A percentile compares a stretch with the other conserved stretches of the same genome.
Evolutionary conservation across 2,888 invertebrate species (phyloP).

Genomic region (Seladonia tumulorum): DNA sequence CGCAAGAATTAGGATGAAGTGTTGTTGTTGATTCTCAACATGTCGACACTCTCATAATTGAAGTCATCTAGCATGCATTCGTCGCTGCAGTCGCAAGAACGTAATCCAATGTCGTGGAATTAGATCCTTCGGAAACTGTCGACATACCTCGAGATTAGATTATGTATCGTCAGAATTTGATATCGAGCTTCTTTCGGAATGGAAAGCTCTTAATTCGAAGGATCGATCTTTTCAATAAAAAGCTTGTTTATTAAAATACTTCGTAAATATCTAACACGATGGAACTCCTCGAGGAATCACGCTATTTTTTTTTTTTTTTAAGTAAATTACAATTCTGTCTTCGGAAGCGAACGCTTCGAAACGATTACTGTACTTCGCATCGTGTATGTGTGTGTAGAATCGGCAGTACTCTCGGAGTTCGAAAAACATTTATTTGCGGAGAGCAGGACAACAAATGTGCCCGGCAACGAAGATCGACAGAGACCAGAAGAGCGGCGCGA

Average conservation of each 20-base stretch:
- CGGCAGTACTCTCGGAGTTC: not conserved
- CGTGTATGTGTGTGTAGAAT: too few species aligned
- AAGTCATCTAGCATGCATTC: not conserved
- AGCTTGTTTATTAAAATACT: not conserved
- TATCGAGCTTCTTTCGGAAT: not conserved
- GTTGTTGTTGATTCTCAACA: not conserved
- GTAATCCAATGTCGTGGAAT: conserved; percentile 51
- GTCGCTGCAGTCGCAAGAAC: not conserved
- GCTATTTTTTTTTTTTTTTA: not conserved
- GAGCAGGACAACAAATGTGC: conserved; percentile 44
- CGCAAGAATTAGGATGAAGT: not conserved
- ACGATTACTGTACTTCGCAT: too few species aligned
- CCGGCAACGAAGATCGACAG: conserved; percentile 47
- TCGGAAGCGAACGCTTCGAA: not conserved
- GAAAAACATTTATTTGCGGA: conserved; percentile 33
- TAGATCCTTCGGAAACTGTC: conserved; percentile 50
- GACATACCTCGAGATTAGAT: conserved; percentile 47
- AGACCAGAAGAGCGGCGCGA: conserved; percentile 13
- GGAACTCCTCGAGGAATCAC: not conserved
- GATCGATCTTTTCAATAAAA: not conserved
- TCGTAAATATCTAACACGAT: not conserved
- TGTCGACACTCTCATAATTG: not conserved
- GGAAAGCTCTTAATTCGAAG: not conserved
- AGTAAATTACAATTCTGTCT: not conserved
- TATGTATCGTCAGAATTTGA: conserved; percentile 25